Evolutionary conservation across 2,888 invertebrate species (phyloP).

Genomic region (Ennomos fuscantarius): DNA sequence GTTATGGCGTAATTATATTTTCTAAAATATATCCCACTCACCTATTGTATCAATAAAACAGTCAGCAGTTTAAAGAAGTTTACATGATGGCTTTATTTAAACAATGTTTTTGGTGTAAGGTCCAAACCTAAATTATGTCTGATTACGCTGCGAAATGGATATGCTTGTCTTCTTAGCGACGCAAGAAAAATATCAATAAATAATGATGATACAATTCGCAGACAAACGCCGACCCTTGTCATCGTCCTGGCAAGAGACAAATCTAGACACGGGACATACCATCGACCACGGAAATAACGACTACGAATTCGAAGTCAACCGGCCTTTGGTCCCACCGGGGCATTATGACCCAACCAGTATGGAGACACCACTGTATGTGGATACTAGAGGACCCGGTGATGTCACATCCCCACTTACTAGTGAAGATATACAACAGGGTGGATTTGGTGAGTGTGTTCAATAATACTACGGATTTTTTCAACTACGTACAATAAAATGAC

Average conservation of each 20-base stretch:
- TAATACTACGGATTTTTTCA: too few species aligned
- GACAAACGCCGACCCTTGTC: constrained; percentile 85
- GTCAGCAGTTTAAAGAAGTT: too few species aligned
- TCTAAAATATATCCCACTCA: too few species aligned
- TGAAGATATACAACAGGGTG: constrained; percentile 71
- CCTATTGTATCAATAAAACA: too few species aligned
- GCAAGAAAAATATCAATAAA: not conserved
- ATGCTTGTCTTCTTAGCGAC: too few species aligned
- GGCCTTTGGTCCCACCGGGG: constrained; percentile 59
- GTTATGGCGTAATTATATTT: too few species aligned
- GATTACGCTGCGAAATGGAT: too few species aligned
- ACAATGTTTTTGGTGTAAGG: too few species aligned
- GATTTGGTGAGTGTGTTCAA: constrained; percentile 61
- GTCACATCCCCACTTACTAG: constrained; percentile 71
- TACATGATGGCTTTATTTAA: too few species aligned
- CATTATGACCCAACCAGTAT: constrained; percentile 67
- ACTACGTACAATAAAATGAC: too few species aligned
- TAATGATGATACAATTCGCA: constrained; percentile 29
- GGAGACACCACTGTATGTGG: constrained; percentile 88
- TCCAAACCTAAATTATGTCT: too few species aligned
- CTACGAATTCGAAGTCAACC: constrained; percentile 62
- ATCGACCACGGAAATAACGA: constrained; percentile 87
- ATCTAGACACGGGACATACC: constrained; percentile 92
- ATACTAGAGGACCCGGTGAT: constrained; percentile 82
- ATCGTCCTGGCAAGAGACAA: constrained; percentile 93